These are phyloP conservation scores for Bergia puertoricense DNA, from an alignment of 92 coral and sea anemone species.

Conservation along the genomic window DNA sequence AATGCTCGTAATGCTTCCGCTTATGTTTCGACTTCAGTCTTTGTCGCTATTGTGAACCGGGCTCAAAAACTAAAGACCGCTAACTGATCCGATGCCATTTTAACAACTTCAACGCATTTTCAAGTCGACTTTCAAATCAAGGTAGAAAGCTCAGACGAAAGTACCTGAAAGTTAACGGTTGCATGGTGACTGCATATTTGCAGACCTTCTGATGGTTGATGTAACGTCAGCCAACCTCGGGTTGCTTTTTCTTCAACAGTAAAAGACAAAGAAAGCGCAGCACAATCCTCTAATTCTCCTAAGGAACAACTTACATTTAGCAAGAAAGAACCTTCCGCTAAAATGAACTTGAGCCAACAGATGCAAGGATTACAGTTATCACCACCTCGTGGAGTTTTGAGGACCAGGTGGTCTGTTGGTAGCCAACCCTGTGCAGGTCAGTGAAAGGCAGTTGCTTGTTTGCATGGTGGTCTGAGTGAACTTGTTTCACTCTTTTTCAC, in stretches of 20 bases:
- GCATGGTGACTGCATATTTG: not conserved
- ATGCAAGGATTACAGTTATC: conserved; percentile 17
- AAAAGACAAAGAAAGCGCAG: not conserved
- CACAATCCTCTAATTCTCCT: not conserved
- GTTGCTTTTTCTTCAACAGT: not conserved
- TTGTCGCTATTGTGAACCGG: too few relatives aligned
- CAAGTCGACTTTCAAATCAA: too few relatives aligned
- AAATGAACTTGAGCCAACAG: not conserved
- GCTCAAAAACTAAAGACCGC: too few relatives aligned
- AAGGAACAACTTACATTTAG: not conserved
- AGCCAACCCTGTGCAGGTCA: conserved; percentile 20
- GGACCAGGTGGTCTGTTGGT: not conserved
- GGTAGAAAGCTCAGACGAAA: too few relatives aligned
- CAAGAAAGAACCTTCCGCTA: not conserved
- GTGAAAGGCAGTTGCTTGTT: not conserved
- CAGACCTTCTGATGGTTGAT: not conserved
- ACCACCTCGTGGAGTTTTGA: conserved; percentile 13
- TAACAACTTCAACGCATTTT: too few relatives aligned
- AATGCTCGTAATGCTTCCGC: too few relatives aligned
- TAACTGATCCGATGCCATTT: too few relatives aligned
- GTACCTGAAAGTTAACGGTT: too few relatives aligned
- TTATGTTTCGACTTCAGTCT: too few relatives aligned
- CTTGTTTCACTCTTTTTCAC: not conserved
- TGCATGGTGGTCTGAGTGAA: not conserved
- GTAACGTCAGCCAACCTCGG: not conserved